Evolutionary conservation across 2,797 vertebrate genomes (phyloP).

Genomic region (Gallirallus australis): DNA sequence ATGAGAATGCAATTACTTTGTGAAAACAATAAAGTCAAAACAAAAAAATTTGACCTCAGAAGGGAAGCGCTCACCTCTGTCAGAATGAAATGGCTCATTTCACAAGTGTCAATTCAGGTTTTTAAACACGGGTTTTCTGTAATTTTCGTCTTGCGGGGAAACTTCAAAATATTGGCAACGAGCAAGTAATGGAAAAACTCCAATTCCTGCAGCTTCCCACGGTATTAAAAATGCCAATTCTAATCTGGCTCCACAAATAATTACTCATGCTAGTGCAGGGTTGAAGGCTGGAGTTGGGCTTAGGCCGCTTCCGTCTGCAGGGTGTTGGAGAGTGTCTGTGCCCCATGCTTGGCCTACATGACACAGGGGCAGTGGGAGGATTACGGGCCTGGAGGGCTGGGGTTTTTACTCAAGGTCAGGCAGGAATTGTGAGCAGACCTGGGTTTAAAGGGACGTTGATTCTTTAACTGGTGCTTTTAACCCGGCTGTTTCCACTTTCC

Average conservation of each 20-base stretch:
- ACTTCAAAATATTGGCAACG: neutral
- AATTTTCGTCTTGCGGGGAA: neutral
- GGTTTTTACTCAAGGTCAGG: neutral
- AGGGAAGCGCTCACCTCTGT: neutral
- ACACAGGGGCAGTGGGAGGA: neutral
- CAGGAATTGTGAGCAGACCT: neutral
- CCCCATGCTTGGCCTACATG: rapidly evolving
- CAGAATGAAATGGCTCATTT: neutral
- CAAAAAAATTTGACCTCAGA: neutral
- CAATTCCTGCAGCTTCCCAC: neutral
- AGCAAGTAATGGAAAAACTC: neutral
- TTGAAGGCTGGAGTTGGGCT: neutral
- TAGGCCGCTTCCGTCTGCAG: neutral
- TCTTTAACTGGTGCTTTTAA: neutral
- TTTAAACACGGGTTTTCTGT: neutral
- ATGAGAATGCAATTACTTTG: slow-evolving; percentile 43
- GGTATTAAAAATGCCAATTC: neutral
- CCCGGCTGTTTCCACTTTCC: neutral
- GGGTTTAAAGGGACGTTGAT: neutral
- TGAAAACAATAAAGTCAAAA: slow-evolving; percentile 10
- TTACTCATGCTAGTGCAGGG: neutral
- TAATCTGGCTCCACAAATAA: neutral
- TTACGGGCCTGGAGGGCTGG: neutral
- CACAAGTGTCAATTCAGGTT: neutral
- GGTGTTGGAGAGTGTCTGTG: neutral